Evolutionary conservation across 1,140 invertebrate genomes (phyloP), one percentile per base, ranked within the genome.

Genomic region (Polyergus mexicanus): DNA sequence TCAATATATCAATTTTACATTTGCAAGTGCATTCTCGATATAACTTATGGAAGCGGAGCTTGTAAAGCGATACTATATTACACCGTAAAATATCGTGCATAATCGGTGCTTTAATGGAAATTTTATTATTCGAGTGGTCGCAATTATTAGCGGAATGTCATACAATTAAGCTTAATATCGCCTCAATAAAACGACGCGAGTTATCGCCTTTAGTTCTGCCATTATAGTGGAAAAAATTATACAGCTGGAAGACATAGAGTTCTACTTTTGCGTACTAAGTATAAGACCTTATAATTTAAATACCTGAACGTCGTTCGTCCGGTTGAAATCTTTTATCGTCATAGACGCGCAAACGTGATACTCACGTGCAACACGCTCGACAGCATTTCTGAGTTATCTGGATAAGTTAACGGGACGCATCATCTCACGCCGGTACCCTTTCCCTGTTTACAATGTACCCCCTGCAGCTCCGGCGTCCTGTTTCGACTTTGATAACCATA

Each of bases 341-440:
- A 25, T 32, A 38, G 41, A 58, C 81, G 58, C 63, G 51, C 60
- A 47, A 88, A 88, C 76, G 62, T 35, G 72, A 63, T 60, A 58
- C 69, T 84, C 74, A 84, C 88, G 74, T 87, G 88, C 88, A 85
- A 87, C 75, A 88, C 63, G 63, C 85, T 86, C 69, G 76, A 81
- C 80, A 68, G 86, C 68, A 90, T 89, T 91, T 88, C 89, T 92
- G 90, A 92, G 92, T 92, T 92, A 92, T 92, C 91, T 72, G 88
- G 88, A 87, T 88, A 90, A 92, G 88, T 90, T 91, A 89, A 72
- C 85, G 41, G 86, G 84, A 71, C 85, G 65, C 72, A 91, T 92
- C 91, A 91, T 92, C 88, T 89, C 86, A 87, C 63, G 88, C 47
- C 62, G 32, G 58, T 63, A 69, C 38, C 72, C 90, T 87, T 76